Percentiles rank a stretch among this genome's conserved stretches.
Evolutionary conservation across 2,888 invertebrate genomes (phyloP).

Genomic region (Nomada flava): DNA sequence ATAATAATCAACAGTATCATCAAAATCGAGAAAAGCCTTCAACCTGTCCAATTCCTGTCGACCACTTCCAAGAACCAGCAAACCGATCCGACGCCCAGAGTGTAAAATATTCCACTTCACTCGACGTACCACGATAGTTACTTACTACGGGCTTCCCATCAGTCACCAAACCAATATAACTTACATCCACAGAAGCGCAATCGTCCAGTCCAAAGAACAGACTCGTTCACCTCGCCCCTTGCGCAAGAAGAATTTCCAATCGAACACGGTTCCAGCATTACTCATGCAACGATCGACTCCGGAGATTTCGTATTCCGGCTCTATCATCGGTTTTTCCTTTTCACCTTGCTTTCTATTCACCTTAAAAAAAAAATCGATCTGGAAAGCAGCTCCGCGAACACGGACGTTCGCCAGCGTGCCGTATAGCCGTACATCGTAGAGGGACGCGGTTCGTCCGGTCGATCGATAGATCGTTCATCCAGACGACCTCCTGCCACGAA

Average conservation of each 20-base stretch:
- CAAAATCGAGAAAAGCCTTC: no score
- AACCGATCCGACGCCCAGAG: no score
- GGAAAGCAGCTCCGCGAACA: slow-evolving; percentile 28
- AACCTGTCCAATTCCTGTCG: no score
- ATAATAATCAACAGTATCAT: no score
- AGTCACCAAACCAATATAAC: no score
- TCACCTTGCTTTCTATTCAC: slow-evolving; percentile 39
- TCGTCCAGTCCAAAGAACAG: not conserved
- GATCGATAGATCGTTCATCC: slow-evolving; percentile 52
- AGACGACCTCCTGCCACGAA: slow-evolving; percentile 74
- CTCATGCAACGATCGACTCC: not conserved
- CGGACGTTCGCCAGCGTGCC: slow-evolving; percentile 24
- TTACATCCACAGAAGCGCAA: no score
- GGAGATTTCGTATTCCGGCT: slow-evolving; percentile 8
- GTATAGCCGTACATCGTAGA: not conserved
- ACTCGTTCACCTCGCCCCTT: not conserved
- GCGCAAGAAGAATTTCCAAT: slow-evolving; percentile 5
- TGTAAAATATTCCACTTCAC: no score
- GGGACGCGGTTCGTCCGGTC: slow-evolving; percentile 26
- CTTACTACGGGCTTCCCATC: no score
- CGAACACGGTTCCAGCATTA: slow-evolving; percentile 6
- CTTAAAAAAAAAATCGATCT: not conserved
- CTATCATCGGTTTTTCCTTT: slow-evolving; percentile 27
- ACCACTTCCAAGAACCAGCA: no score
- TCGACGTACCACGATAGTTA: no score